Conservation (phyloP, 2,113 vertebrate species). For the Crotophaga sulcirostris region DNA sequence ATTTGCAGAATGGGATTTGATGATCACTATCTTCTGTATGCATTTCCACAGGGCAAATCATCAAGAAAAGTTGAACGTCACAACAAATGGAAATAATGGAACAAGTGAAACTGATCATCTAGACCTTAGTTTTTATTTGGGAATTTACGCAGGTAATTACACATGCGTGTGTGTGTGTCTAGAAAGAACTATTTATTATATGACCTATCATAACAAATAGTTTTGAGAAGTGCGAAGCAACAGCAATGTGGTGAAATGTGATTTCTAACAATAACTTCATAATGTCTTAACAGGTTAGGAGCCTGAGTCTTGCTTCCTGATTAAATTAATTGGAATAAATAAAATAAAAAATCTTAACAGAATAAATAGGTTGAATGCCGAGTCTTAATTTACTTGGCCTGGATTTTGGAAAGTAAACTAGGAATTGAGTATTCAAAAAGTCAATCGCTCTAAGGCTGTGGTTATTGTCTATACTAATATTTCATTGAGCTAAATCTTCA, state of each 20-base stretch:
- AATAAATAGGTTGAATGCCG: slow-evolving; percentile 49
- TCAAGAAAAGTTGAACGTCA: slow-evolving; percentile 70
- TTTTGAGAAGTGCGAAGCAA: neutral
- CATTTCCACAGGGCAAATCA: slow-evolving; percentile 74
- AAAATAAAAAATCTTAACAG: neutral
- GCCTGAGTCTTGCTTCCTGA: slow-evolving; percentile 3
- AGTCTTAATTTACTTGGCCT: slow-evolving; percentile 59
- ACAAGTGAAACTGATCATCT: slow-evolving; percentile 63
- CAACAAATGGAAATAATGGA: slow-evolving; percentile 25
- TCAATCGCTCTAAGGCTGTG: slow-evolving; percentile 53
- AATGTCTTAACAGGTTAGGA: slow-evolving; percentile 43
- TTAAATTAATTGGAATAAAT: slow-evolving; percentile 66
- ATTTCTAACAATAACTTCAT: slow-evolving; percentile 30
- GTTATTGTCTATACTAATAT: slow-evolving; percentile 69
- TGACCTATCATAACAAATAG: neutral
- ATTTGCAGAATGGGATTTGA: neutral
- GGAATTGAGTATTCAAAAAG: slow-evolving; percentile 57
- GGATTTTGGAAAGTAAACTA: slow-evolving; percentile 68
- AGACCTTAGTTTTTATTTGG: slow-evolving; percentile 87
- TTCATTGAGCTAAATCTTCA: slow-evolving; percentile 60
- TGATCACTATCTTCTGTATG: neutral
- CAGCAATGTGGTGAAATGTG: neutral
- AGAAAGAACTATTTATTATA: neutral
- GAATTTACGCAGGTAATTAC: slow-evolving; percentile 90
- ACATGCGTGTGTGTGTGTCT: neutral